These are phyloP conservation scores for Allacma fusca DNA, from an alignment of 2,888 invertebrate species.

Conservation along the genomic window DNA sequence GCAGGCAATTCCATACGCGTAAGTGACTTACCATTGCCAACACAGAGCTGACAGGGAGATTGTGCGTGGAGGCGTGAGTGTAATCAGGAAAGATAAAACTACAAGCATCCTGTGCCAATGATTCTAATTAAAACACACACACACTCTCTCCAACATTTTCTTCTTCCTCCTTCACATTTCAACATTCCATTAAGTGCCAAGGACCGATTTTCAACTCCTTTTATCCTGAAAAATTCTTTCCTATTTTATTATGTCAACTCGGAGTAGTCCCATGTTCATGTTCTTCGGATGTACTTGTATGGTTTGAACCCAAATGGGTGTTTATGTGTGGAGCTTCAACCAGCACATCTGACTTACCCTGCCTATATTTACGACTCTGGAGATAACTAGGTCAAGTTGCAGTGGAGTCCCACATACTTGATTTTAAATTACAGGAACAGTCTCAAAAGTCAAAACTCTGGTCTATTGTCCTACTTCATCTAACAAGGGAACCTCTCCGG, in stretches of 20 bases:
- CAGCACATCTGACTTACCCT: too few relatives aligned
- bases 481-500: too few relatives aligned
- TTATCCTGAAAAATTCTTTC: not conserved
- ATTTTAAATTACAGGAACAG: too few relatives aligned
- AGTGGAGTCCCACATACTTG: too few relatives aligned
- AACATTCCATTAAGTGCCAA: conserved; percentile 3
- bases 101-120: conserved; percentile 30
- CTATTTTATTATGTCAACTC: conserved; percentile 4
- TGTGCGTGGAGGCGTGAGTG: conserved; percentile 20
- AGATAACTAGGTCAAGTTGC: too few relatives aligned
- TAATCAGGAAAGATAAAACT: conserved; percentile 23
- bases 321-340: too few relatives aligned
- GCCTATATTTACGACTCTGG: too few relatives aligned
- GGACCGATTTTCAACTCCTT: conserved; percentile 7
- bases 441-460: too few relatives aligned
- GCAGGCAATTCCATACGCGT: conserved; percentile 2
- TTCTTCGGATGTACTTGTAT: too few relatives aligned
- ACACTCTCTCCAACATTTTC: conserved; percentile 6
- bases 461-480: too few relatives aligned
- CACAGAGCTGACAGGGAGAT: not conserved
- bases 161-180: not conserved
- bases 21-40: conserved; percentile 9
- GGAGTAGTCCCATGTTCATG: too few relatives aligned
- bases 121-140: conserved; percentile 32
- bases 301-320: too few relatives aligned